phyloP scores from a whole-genome alignment of 2,888 invertebrate species.

The Chloroclysta siterata region DNA sequence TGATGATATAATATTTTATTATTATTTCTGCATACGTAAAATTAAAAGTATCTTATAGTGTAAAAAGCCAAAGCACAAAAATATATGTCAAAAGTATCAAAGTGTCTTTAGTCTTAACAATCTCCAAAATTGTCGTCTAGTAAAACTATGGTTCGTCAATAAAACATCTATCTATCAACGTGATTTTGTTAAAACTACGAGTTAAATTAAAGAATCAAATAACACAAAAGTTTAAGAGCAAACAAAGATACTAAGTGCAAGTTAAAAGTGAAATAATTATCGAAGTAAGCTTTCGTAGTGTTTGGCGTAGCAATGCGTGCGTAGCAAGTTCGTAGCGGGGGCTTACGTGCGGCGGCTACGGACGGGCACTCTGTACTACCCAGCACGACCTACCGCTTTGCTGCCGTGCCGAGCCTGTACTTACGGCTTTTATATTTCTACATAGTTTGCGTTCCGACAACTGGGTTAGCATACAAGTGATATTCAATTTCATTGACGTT shows the following conservation, averaged over 20 bases:
- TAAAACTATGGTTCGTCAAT: background rate
- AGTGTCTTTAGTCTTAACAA: too few species aligned
- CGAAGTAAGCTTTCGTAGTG: conserved; percentile 33
- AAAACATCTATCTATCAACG: background rate
- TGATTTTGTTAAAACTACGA: conserved; percentile 5
- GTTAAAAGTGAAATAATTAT: conserved; percentile 11
- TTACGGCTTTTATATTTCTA: conserved; percentile 66
- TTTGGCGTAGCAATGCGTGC: conserved; percentile 58
- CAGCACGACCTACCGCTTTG: conserved; percentile 42
- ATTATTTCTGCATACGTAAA: background rate
- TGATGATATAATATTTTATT: conserved; percentile 14
- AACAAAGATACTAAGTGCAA: conserved; percentile 14
- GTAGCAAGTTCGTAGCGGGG: conserved; percentile 64
- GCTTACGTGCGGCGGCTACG: conserved; percentile 80
- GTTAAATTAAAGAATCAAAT: background rate
- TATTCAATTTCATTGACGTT: conserved; percentile 82
- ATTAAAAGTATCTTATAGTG: background rate
- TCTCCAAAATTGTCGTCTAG: background rate
- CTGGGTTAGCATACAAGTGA: conserved; percentile 77
- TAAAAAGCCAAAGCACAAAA: conserved; percentile 4
- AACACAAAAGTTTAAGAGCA: background rate
- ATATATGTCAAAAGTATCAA: too few species aligned
- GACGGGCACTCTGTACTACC: conserved; percentile 73
- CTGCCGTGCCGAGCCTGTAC: conserved; percentile 59
- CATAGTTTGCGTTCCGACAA: conserved; percentile 72